Evolutionary conservation across 2,113 vertebrate genomes (phyloP).

Genomic region (Spea multiplicata): DNA sequence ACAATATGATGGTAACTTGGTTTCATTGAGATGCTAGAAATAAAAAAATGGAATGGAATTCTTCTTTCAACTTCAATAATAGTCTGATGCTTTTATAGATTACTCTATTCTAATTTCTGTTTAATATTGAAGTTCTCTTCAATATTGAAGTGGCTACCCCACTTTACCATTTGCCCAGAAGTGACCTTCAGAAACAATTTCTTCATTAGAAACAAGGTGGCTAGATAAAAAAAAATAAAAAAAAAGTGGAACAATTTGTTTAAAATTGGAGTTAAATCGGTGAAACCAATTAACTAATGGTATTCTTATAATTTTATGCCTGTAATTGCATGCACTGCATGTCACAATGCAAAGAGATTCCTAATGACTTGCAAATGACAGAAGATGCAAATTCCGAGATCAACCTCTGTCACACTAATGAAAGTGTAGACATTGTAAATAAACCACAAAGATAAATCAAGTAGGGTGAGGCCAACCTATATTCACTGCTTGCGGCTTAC

Average conservation of each 20-base stretch:
- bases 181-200: background rate
- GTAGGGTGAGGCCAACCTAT: background rate
- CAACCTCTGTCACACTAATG: slow-evolving; percentile 30
- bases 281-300: slow-evolving; percentile 47
- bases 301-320: slow-evolving; percentile 44
- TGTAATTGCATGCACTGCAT: slow-evolving; percentile 40
- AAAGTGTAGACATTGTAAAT: slow-evolving; percentile 38
- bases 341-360: slow-evolving; percentile 40
- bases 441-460: slow-evolving; percentile 32
- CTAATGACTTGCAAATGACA: slow-evolving; percentile 46
- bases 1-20: no score
- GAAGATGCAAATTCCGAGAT: slow-evolving; percentile 35
- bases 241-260: slow-evolving; percentile 11
- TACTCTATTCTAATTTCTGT: background rate
- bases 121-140: background rate
- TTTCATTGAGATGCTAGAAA: no score
- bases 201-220: background rate
- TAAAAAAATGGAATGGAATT: no score
- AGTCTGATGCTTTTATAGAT: no score
- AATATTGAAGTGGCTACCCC: background rate
- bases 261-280: slow-evolving; percentile 32
- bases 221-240: background rate
- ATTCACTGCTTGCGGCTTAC: background rate
- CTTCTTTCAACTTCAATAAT: no score
- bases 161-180: background rate